A percentile compares a stretch with the other conserved stretches of the same genome.
phyloP scores from a whole-genome alignment of 2,797 vertebrate species.

The Streptopelia turtur region DNA sequence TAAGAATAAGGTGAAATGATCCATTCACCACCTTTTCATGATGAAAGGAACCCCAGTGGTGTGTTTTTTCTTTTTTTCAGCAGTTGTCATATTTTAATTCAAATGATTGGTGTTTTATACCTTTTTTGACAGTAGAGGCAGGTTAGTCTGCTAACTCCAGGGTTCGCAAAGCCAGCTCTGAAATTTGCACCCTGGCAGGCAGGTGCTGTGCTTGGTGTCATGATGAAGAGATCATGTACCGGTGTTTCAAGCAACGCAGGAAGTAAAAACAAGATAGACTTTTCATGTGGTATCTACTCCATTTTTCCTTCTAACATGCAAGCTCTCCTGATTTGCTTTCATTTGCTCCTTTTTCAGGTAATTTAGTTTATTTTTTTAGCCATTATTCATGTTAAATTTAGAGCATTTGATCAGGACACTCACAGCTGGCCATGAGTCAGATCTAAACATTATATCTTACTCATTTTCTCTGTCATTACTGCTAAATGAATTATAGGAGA shows the following conservation, averaged over 20 bases:
- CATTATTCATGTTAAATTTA: conserved; percentile 66
- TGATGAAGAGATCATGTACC: background rate
- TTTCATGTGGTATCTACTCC: background rate
- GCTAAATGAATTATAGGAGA: background rate
- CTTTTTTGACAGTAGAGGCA: background rate
- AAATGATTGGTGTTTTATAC: background rate
- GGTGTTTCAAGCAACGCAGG: background rate
- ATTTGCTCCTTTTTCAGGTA: conserved; percentile 42
- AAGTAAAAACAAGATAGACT: conserved; percentile 17
- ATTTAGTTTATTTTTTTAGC: conserved; percentile 52
- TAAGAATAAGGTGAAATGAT: background rate
- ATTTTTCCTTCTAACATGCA: conserved; percentile 1
- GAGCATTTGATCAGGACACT: conserved; percentile 42
- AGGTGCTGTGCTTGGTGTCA: background rate
- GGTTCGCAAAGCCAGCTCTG: background rate
- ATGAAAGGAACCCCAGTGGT: background rate
- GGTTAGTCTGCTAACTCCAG: background rate
- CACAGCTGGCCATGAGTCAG: conserved; percentile 34
- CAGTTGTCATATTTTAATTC: background rate
- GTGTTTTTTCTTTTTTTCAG: background rate
- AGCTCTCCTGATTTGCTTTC: conserved; percentile 26
- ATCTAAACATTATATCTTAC: conserved; percentile 50
- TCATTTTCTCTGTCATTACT: conserved; percentile 21
- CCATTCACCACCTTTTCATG: background rate
- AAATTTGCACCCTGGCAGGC: background rate